Base-by-base conservation (phyloP, 2,888 invertebrate species). In the Trichopoda pennipes region DNA sequence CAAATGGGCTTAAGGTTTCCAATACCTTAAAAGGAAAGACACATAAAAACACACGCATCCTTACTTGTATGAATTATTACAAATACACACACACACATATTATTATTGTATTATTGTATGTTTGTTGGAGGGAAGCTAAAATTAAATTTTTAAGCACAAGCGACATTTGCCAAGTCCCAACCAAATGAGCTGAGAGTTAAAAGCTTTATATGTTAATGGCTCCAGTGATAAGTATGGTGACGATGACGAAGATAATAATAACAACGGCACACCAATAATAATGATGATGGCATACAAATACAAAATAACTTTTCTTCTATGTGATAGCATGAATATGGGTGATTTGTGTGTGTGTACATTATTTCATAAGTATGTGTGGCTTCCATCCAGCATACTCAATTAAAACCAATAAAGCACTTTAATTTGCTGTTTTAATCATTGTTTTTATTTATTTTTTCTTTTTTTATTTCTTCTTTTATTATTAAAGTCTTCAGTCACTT, bases 351-450 rank as follows among this genome's bases (percentile, higher is more conserved):
- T 21, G 12, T 44, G 44, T 21, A 2, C 12, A 19, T 23, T 49
- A 8, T 28, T 64, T 35, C 78, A 32, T 21, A 4, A 8, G 28
- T 23, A 56, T 8, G 23, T 64, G 44, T 80, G 81, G 76, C 44
- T 47, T 75, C 64, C 58, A 66, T 76, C 66, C 19, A 73, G 38
- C 82, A 84, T 66, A 35, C 68, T 42, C 72, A 81, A 84, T 74
- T 81, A 79, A 80, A 81, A 75, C 78, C 83, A 81, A 81, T 81
- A 81, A 81, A 84, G 68, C 81, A 78, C 58, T 84, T 81, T 81
- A 84, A 81, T 84, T 84, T 61, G 78, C 70, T 77, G 72, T 72
- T 83, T 68, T 56, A 68, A 75, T 74, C 19, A 17, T 66, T 69
- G 17, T 63, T 42, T 60, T 63, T 64, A 44, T 66, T 69, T 12